Conservation (phyloP, 2,113 vertebrate species). For the Terrapene triunguis region DNA sequence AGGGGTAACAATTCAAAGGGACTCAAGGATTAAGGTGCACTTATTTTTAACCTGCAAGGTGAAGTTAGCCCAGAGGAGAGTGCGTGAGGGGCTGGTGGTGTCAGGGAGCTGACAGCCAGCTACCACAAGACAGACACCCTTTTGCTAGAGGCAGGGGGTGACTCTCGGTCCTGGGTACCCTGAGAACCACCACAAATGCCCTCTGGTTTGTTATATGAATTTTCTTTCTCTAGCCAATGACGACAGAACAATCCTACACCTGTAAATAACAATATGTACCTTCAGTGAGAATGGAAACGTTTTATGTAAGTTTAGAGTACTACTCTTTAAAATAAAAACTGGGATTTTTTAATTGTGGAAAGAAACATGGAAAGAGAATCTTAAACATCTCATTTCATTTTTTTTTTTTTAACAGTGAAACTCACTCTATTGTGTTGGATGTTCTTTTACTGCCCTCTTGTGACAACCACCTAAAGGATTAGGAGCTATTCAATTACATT, state of each 20-base stretch:
- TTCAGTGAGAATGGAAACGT: background rate
- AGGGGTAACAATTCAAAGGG: no score
- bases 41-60: no score
- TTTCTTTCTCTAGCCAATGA: background rate
- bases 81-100: no score
- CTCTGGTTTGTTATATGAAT: background rate
- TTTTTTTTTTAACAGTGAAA: background rate
- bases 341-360: background rate
- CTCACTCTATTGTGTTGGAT: background rate
- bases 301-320: background rate
- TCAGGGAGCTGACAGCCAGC: background rate
- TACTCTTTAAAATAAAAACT: background rate
- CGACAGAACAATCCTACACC: background rate
- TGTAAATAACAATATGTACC: background rate
- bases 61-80: no score
- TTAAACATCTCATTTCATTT: background rate
- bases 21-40: no score
- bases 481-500: slow-evolving; percentile 3
- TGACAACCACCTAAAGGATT: slow-evolving; percentile 9
- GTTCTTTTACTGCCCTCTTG: slow-evolving; percentile 71
- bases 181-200: background rate
- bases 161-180: background rate
- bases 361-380: background rate
- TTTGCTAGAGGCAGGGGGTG: background rate
- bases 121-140: background rate